Percentiles rank a stretch among this genome's conserved stretches.
These are phyloP conservation scores for Columbina picui DNA, from an alignment of 2,113 vertebrate genomes.

Conservation along the genomic window DNA sequence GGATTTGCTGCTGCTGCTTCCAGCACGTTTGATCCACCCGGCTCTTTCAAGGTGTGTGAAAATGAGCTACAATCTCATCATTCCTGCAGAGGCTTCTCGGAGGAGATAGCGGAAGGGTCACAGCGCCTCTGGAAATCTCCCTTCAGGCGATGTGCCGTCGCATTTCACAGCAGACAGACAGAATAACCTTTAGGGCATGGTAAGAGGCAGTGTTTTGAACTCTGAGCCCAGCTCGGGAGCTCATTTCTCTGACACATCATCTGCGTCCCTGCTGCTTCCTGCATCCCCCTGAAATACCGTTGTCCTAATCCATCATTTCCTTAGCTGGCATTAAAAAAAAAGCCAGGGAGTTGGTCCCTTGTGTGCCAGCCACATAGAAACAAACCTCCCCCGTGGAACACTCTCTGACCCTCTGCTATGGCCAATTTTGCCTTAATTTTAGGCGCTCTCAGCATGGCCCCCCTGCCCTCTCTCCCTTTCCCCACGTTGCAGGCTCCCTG, in stretches of 20 bases:
- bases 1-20: slow-evolving; percentile 25
- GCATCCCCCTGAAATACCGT: slow-evolving; percentile 35
- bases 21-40: slow-evolving; percentile 13
- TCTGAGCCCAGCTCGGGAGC: background rate
- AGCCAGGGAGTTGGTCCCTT: background rate
- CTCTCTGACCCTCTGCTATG: background rate
- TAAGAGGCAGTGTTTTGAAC: slow-evolving; percentile 54
- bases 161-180: slow-evolving; percentile 52
- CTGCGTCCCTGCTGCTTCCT: slow-evolving; percentile 6
- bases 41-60: slow-evolving; percentile 53
- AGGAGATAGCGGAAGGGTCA: slow-evolving; percentile 61
- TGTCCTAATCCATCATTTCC: slow-evolving; percentile 32
- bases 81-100: background rate
- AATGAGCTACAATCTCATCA: slow-evolving; percentile 64
- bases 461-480: background rate
- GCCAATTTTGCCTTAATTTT: background rate
- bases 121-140: slow-evolving; percentile 56
- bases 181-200: slow-evolving; percentile 60
- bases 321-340: background rate
- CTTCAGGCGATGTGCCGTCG: slow-evolving; percentile 17
- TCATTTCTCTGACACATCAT: slow-evolving; percentile 44
- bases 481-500: background rate
- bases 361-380: background rate
- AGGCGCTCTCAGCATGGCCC: background rate
- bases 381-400: background rate